phyloP scores from a whole-genome alignment of 2,113 vertebrate species.

The Antechinus flavipes region DNA sequence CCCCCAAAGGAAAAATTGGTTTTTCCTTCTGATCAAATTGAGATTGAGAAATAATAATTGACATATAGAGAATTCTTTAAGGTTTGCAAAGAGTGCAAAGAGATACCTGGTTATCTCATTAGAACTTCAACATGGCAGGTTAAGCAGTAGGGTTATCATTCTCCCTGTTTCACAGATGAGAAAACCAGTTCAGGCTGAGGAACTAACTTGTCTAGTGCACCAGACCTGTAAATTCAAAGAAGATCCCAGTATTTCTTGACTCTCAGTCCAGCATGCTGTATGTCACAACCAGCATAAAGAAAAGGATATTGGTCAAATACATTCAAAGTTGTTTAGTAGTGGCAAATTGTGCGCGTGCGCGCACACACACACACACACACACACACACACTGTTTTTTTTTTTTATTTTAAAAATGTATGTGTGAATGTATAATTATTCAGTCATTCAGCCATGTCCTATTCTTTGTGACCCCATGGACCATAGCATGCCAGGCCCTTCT shows the following conservation, averaged over 20 bases:
- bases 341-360: not conserved
- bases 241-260: not conserved
- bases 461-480: too few relatives aligned
- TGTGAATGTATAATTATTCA: not conserved
- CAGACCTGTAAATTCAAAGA: not conserved
- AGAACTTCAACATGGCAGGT: not conserved
- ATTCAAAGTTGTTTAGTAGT: not conserved
- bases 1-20: slow-evolving; percentile 49
- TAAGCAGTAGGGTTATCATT: not conserved
- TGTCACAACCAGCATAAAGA: not conserved
- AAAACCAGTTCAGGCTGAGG: not conserved
- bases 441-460: too few relatives aligned
- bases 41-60: not conserved
- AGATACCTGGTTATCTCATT: not conserved
- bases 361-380: too few relatives aligned
- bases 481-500: too few relatives aligned
- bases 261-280: not conserved
- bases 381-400: not conserved
- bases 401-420: not conserved
- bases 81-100: not conserved
- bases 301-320: not conserved
- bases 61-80: slow-evolving; percentile 42
- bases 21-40: slow-evolving; percentile 38
- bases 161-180: not conserved
- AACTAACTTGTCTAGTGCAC: not conserved